Conservation (phyloP, 2,113 vertebrate species). For the Hiodon alosoides region DNA sequence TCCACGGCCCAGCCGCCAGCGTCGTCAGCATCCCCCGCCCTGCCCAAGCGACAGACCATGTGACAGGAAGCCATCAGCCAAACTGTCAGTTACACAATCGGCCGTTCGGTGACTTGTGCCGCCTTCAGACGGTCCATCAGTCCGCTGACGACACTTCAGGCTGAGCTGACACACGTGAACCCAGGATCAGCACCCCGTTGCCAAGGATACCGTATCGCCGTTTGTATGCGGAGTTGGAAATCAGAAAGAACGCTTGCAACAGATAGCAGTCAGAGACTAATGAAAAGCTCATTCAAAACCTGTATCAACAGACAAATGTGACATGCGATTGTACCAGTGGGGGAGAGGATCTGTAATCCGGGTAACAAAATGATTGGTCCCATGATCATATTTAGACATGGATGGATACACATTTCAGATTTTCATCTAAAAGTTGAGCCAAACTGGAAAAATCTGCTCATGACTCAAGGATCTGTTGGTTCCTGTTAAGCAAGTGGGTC, state of each 20-base stretch:
- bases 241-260: not conserved
- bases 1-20: conserved; percentile 42
- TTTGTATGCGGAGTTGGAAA: not conserved
- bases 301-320: not conserved
- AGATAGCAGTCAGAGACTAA: not conserved
- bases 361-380: not conserved
- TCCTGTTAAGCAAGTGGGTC: conserved; percentile 13
- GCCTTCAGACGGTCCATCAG: not conserved
- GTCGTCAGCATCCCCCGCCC: conserved; percentile 47
- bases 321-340: not conserved
- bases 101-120: not conserved
- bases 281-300: not conserved
- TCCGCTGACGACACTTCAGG: not conserved
- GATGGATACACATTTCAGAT: conserved; percentile 1
- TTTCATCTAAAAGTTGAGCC: not conserved
- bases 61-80: conserved; percentile 26
- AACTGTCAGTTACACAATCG: not conserved
- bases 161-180: not conserved
- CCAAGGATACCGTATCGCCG: conserved; percentile 12
- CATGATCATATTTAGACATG: not conserved
- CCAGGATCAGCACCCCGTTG: conserved; percentile 13
- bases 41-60: conserved; percentile 41
- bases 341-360: not conserved
- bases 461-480: conserved; percentile 12
- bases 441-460: conserved; percentile 15